Percentiles rank a stretch among this genome's conserved stretches.
Conservation (phyloP, 2,113 vertebrate species). For the Marmota flaviventris region DNA sequence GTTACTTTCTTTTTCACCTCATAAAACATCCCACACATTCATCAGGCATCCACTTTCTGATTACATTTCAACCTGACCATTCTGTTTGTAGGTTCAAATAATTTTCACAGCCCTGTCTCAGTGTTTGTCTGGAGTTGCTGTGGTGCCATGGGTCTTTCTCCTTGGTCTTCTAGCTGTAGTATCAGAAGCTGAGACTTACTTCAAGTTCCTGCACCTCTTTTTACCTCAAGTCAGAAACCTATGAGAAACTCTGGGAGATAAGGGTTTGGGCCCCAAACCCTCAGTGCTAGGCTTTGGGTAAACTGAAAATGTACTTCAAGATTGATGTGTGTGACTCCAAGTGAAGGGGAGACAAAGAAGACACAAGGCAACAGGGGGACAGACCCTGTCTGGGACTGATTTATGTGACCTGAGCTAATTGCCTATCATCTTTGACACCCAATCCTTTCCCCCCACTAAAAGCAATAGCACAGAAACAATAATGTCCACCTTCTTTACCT, state of each 20-base stretch:
- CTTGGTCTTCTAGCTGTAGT: background rate
- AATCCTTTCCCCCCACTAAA: background rate
- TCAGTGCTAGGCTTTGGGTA: background rate
- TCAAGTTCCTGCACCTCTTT: background rate
- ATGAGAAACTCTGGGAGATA: background rate
- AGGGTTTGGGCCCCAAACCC: too few relatives aligned
- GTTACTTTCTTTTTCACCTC: constrained; percentile 70
- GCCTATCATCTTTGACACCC: background rate
- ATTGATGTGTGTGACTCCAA: background rate
- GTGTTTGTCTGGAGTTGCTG: background rate
- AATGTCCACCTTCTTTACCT: background rate
- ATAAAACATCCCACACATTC: constrained; percentile 65
- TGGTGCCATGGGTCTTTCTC: background rate
- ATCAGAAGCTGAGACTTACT: background rate
- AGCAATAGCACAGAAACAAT: background rate
- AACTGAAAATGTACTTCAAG: background rate
- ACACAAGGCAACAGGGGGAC: too few relatives aligned
- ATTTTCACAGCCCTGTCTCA: background rate
- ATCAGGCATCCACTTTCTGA: constrained; percentile 35
- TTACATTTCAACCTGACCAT: constrained; percentile 23
- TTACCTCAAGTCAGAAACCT: background rate
- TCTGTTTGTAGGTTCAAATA: constrained; percentile 33
- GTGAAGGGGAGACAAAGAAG: background rate
- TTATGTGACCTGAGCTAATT: background rate
- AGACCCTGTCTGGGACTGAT: background rate